Conservation (phyloP, 35 echinoderm and acorn worm genomes). For the Lytechinus variegatus region DNA sequence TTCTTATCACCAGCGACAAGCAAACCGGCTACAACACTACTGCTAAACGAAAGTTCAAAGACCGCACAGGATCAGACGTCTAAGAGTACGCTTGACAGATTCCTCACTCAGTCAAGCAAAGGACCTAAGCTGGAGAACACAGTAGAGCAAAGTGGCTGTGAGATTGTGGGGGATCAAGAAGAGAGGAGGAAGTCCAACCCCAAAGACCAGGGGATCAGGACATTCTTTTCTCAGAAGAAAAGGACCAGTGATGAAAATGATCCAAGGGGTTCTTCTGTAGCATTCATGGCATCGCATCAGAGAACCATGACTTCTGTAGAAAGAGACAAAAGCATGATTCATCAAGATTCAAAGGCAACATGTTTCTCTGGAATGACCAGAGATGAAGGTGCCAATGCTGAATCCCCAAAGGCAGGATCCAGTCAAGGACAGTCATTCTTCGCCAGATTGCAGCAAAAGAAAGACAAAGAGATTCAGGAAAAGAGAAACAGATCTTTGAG, state of each 20-base stretch:
- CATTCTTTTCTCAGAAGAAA: neutral
- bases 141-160: neutral
- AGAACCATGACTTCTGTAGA: neutral
- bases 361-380: neutral
- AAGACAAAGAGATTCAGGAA: neutral
- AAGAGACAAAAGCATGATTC: neutral
- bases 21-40: neutral
- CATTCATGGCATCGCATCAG: neutral
- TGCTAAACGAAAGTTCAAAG: neutral
- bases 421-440: conserved; percentile 39
- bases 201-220: neutral
- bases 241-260: neutral
- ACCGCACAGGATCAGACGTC: neutral
- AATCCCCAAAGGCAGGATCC: neutral
- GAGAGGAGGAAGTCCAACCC: neutral
- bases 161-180: neutral
- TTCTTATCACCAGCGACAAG: conserved; percentile 55
- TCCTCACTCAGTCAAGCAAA: conserved; percentile 24
- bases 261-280: neutral
- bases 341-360: neutral
- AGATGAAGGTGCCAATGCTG: neutral
- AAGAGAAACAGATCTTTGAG: neutral
- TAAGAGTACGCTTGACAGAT: conserved; percentile 36
- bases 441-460: conserved; percentile 26
- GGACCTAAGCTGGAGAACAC: neutral